Evolutionary conservation across 1,140 invertebrate species (phyloP).

Genomic region (Trichonephila clavata): DNA sequence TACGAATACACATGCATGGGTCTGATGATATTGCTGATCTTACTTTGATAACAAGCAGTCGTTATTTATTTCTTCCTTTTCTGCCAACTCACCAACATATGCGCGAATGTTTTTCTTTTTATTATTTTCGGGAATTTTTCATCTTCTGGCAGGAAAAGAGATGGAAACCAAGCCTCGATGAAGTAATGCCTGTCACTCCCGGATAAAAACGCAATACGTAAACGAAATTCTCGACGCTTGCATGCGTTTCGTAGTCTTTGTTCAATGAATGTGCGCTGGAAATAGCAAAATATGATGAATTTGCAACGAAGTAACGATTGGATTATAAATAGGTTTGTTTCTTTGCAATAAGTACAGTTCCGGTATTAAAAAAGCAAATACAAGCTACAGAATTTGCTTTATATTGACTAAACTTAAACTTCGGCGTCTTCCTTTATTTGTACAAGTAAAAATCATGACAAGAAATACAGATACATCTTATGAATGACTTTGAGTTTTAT

Average conservation of each 20-base stretch:
- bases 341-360: no score
- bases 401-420: no score
- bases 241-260: not conserved
- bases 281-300: no score
- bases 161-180: not conserved
- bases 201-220: not conserved
- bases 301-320: no score
- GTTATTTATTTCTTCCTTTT: constrained; percentile 32
- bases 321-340: no score
- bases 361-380: no score
- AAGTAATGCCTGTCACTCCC: not conserved
- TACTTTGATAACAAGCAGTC: constrained; percentile 27
- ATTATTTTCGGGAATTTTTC: not conserved
- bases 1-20: not conserved
- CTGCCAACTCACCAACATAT: constrained; percentile 1
- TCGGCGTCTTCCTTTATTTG: no score
- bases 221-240: not conserved
- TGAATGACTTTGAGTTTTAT: no score
- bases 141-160: not conserved
- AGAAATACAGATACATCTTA: no score
- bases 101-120: not conserved
- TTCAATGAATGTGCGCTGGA: no score
- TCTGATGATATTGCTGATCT: not conserved
- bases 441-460: no score
- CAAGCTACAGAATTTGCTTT: no score